Evolutionary conservation across 2,888 invertebrate genomes (phyloP).

Genomic region (Pinctada fucata): DNA sequence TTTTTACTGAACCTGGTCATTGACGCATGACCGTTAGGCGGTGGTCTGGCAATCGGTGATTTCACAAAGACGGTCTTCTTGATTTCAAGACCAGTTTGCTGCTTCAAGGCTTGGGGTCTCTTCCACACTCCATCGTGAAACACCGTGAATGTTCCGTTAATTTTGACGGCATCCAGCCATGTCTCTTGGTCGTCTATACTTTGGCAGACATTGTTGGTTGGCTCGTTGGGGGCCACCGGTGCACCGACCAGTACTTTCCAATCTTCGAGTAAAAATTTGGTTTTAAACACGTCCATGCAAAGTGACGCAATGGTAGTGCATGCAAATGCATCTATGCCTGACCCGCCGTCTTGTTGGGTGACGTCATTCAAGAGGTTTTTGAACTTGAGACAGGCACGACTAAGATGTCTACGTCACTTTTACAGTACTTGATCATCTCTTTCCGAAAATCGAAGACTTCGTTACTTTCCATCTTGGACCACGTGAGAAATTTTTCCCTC

Average conservation of each 20-base stretch:
- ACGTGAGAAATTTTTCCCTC: slow-evolving; percentile 32
- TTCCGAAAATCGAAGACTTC: slow-evolving; percentile 38
- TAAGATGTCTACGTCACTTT: slow-evolving; percentile 7
- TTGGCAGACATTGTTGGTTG: slow-evolving; percentile 24
- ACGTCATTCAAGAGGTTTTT: slow-evolving; percentile 31
- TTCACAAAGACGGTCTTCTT: slow-evolving; percentile 9
- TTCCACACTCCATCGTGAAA: neutral
- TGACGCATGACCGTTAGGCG: slow-evolving; percentile 1
- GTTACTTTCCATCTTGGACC: slow-evolving; percentile 23
- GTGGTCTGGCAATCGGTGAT: slow-evolving; percentile 1
- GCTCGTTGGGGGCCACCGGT: too few species aligned
- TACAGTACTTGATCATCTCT: slow-evolving; percentile 9
- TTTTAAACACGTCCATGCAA: slow-evolving; percentile 19
- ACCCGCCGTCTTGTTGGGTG: slow-evolving; percentile 26
- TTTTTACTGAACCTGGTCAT: neutral
- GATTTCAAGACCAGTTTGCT: neutral
- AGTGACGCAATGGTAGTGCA: slow-evolving; percentile 42
- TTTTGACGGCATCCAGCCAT: neutral
- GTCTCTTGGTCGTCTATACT: neutral
- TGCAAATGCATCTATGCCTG: slow-evolving; percentile 39
- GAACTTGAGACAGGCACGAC: too few species aligned
- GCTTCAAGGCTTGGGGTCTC: neutral
- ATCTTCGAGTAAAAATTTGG: slow-evolving; percentile 35
- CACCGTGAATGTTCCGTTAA: slow-evolving; percentile 4
- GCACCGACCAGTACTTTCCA: slow-evolving; percentile 35